A percentile compares a stretch with the other conserved stretches of the same genome.
phyloP scores from a whole-genome alignment of 64 coral and sea anemone species.

The Catalaphyllia jardinei region DNA sequence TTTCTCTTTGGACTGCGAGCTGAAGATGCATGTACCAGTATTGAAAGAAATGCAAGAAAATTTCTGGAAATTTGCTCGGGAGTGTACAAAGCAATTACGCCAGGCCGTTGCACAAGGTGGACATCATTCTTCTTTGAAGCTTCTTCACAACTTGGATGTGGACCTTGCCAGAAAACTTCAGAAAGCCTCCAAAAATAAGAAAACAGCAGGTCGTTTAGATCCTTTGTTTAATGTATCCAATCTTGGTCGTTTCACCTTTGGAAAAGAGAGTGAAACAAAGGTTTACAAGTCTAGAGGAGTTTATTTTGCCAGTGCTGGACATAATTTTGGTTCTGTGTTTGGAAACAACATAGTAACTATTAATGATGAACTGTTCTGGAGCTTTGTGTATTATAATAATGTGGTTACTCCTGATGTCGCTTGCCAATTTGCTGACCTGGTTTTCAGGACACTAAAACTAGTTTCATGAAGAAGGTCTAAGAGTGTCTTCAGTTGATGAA shows the following conservation, averaged over 20 bases:
- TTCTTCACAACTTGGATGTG: not conserved
- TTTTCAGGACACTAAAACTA: slow-evolving; percentile 31
- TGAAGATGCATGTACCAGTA: slow-evolving; percentile 8
- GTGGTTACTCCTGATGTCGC: slow-evolving; percentile 36
- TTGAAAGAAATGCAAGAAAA: not conserved
- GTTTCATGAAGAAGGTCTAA: not conserved
- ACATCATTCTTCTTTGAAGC: slow-evolving; percentile 28
- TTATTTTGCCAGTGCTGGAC: slow-evolving; percentile 64
- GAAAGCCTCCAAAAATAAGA: slow-evolving; percentile 30
- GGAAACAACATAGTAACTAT: slow-evolving; percentile 60
- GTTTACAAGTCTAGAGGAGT: slow-evolving; percentile 30
- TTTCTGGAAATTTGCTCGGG: slow-evolving; percentile 56
- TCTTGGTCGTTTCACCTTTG: slow-evolving; percentile 23
- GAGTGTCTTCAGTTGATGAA: not conserved
- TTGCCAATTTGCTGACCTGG: slow-evolving; percentile 39
- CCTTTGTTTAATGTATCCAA: slow-evolving; percentile 54
- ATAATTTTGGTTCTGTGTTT: slow-evolving; percentile 67
- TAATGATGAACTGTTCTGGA: slow-evolving; percentile 48
- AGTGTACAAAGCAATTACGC: slow-evolving; percentile 26
- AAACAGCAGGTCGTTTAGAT: slow-evolving; percentile 48
- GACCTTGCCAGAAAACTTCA: slow-evolving; percentile 4
- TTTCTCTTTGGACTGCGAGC: slow-evolving; percentile 6
- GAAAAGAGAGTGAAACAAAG: not conserved
- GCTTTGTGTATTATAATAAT: slow-evolving; percentile 63
- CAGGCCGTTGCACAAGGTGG: not conserved